Percentiles rank a stretch among this genome's conserved stretches.
Evolutionary conservation across 2,113 vertebrate genomes (phyloP).

Genomic region (Odocoileus hemionus): DNA sequence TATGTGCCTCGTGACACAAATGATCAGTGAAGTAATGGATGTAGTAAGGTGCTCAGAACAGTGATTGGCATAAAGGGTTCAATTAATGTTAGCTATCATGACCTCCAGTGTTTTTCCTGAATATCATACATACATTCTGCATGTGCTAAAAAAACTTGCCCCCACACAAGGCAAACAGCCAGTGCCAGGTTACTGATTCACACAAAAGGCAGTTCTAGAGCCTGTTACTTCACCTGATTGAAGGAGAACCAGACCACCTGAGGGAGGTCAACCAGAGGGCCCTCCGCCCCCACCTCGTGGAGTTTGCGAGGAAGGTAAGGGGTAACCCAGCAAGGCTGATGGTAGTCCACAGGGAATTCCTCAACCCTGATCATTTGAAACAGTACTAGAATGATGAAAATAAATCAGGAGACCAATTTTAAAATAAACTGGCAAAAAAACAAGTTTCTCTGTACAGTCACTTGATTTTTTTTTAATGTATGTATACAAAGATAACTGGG

Average conservation of each 20-base stretch:
- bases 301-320: fast-evolving
- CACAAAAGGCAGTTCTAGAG: background rate
- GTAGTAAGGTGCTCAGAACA: fast-evolving
- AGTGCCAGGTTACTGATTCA: background rate
- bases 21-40: background rate
- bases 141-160: background rate
- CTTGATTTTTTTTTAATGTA: background rate
- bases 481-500: background rate
- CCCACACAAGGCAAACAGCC: background rate
- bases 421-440: background rate
- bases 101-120: background rate
- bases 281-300: fast-evolving
- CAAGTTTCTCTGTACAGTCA: background rate
- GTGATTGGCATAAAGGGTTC: background rate
- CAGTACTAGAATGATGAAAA: background rate
- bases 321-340: background rate
- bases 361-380: background rate
- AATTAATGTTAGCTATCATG: fast-evolving
- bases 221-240: background rate
- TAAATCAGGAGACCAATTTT: background rate
- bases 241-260: background rate
- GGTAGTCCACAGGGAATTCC: background rate
- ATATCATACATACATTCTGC: background rate
- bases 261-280: background rate
- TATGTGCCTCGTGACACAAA: background rate